Percentiles rank a stretch among this genome's conserved stretches.
phyloP scores from a whole-genome alignment of 2,113 vertebrate genomes.

The Ptyas mucosa region DNA sequence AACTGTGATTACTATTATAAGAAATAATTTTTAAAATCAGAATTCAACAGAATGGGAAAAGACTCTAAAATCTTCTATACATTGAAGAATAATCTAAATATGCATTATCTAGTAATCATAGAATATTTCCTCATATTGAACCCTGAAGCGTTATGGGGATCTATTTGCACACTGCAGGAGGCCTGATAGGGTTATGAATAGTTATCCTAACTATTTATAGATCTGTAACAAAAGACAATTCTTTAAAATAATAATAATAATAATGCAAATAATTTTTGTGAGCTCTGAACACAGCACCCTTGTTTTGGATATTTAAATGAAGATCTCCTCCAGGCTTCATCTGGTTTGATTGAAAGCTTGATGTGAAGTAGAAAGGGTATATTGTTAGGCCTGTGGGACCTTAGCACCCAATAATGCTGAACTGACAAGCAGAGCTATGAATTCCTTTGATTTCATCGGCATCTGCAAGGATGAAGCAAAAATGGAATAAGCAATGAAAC shows the following conservation, averaged over 20 bases:
- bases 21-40: not conserved
- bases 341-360: not conserved
- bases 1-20: not conserved
- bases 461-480: not conserved
- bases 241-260: not conserved
- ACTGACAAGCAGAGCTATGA: not conserved
- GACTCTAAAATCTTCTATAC: too few relatives aligned
- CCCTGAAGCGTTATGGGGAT: not conserved
- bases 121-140: not conserved
- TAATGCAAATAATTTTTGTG: not conserved
- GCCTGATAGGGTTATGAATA: not conserved
- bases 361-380: not conserved
- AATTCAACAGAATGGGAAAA: not conserved
- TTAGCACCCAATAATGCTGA: not conserved
- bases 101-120: not conserved
- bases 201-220: not conserved
- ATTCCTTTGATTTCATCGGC: not conserved
- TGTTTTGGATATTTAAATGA: too few relatives aligned
- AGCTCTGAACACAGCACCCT: not conserved
- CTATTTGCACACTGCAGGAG: not conserved
- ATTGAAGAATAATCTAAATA: not conserved
- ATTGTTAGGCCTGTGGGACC: too few relatives aligned
- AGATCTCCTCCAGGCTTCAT: not conserved
- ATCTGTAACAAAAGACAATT: not conserved
- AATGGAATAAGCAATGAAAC: not conserved